Evolutionary conservation across 2,888 invertebrate genomes (phyloP).

Genomic region (Latrodectus elegans): DNA sequence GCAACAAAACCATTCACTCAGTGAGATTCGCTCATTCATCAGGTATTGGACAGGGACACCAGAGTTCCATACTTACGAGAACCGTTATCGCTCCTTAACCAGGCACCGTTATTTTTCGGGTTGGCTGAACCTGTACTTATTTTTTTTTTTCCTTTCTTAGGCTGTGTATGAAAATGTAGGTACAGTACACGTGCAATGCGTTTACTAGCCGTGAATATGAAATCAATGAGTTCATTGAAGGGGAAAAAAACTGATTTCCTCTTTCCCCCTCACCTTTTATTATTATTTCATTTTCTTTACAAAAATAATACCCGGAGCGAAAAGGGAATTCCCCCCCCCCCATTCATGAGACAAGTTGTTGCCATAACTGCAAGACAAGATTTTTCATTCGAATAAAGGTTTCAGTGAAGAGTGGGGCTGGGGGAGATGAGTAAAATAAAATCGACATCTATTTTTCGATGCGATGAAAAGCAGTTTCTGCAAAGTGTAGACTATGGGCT

Average conservation of each 20-base stretch:
- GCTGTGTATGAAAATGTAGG: neutral
- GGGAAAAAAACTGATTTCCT: slow-evolving; percentile 9
- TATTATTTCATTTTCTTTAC: neutral
- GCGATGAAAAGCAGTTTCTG: slow-evolving; percentile 21
- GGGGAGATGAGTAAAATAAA: slow-evolving; percentile 8
- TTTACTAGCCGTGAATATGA: slow-evolving; percentile 35
- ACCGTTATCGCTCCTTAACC: slow-evolving; percentile 48
- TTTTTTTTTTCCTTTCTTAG: neutral
- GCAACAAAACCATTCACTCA: too few relatives aligned
- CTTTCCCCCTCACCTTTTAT: slow-evolving; percentile 3
- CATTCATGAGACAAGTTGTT: slow-evolving; percentile 44
- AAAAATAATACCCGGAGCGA: slow-evolving; percentile 35
- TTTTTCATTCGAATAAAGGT: slow-evolving; percentile 40
- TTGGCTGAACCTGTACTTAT: neutral
- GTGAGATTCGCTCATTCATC: slow-evolving; percentile 16
- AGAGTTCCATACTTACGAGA: neutral
- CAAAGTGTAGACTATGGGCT: neutral
- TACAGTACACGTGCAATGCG: neutral
- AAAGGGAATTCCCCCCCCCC: neutral
- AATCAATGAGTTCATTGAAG: slow-evolving; percentile 49
- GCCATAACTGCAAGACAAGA: slow-evolving; percentile 55
- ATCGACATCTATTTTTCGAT: slow-evolving; percentile 51
- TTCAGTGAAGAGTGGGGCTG: neutral
- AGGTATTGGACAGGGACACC: slow-evolving; percentile 29
- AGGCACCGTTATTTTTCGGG: slow-evolving; percentile 54